Percentiles rank a stretch among this genome's conserved stretches.
Evolutionary conservation across 1,140 invertebrate species (phyloP).

Genomic region (Penaeus vannamei): DNA sequence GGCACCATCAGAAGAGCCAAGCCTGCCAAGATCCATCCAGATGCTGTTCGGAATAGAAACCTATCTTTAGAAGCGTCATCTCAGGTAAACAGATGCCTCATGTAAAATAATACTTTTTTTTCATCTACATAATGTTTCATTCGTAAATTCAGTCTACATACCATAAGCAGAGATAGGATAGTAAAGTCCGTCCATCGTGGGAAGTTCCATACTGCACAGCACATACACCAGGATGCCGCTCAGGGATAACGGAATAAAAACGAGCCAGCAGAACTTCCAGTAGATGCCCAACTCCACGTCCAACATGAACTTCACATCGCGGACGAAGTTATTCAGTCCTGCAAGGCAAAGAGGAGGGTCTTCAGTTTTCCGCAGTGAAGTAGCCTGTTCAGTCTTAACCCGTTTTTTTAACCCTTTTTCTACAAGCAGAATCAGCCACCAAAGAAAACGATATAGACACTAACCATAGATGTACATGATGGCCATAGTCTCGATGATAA

Average conservation of each 20-base stretch:
- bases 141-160: not conserved
- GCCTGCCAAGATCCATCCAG: conserved; percentile 41
- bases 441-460: too few species aligned
- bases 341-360: not conserved
- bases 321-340: conserved; percentile 78
- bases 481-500: conserved; percentile 80
- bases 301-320: conserved; percentile 86
- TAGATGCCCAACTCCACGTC: conserved; percentile 79
- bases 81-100: too few species aligned
- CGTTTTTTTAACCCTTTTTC: too few species aligned
- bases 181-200: not conserved
- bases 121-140: too few species aligned
- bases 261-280: conserved; percentile 86
- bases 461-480: conserved; percentile 86
- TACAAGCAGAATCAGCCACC: too few species aligned
- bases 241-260: conserved; percentile 81
- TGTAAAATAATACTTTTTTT: too few species aligned
- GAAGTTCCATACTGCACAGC: conserved; percentile 69
- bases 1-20: conserved; percentile 40
- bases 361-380: too few species aligned
- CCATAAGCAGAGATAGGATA: conserved; percentile 33
- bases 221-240: conserved; percentile 81
- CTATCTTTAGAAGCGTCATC: not conserved
- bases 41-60: conserved; percentile 23
- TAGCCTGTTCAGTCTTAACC: too few species aligned